Base-by-base conservation (phyloP, 2,113 vertebrate species). In the Engystomops pustulosus region DNA sequence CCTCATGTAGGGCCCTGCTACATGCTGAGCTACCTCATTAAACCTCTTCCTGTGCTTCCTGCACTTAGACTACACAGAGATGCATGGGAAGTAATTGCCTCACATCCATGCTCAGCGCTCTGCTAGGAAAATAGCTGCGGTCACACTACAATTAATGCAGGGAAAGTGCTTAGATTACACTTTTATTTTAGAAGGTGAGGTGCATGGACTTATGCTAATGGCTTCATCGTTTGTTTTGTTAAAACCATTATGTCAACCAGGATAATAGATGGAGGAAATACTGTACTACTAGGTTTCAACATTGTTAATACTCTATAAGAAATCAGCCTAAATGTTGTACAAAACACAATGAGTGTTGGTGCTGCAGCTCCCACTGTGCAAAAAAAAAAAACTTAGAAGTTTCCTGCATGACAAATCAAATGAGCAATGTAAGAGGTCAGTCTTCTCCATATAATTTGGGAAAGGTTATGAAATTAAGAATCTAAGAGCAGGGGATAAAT, bases 21-120 rank as follows among this genome's bases (percentile, higher is more conserved):
- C 72, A 84, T 69, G 72, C 82, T 84, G 82, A 41, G 60, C 72
- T 68, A 78, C 82, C 82, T 84, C 82, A 84, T 78, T 84, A 84
- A 84, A 84, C 74, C 60, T 78, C 82, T 78, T 84, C 82, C 60
- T 78, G 60, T 68, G 82, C 60, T 77, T 78, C 72, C 72, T 75
- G 72, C 58, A 84, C 60, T 69, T 78, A 78, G 82, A 65, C 41
- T 65, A 78, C 58, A 38, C 20, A 68, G 55, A 65, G 53, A 44
- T 47, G 41, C 27, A 65, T 45, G 70, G 55, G 55, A 75, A 65
- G 77, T 45, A 45, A 62, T 79, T 44, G 58, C 23, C 38, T 45
- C 18, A 8, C 15, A 65, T 60, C 32, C 32, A 38, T 78, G n/a
- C 51, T 41, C 20, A n/a, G 20, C n/a, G 45, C 75, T 78, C 47